Percentiles rank a stretch among this genome's conserved stretches.
Conservation (phyloP, 2,113 vertebrate genomes). For the Zapornia atra region DNA sequence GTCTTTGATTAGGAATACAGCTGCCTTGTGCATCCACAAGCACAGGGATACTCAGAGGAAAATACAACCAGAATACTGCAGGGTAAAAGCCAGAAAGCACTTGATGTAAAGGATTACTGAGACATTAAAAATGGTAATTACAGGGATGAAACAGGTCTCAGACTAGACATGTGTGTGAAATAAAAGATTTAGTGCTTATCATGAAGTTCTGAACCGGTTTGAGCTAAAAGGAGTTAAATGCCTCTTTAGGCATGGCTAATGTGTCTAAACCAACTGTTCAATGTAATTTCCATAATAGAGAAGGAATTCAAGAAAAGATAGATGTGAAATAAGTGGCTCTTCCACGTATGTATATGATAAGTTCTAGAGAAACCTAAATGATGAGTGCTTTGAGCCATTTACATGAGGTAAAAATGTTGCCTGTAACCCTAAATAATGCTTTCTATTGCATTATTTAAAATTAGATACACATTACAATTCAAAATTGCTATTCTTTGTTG, state of each 20-base stretch:
- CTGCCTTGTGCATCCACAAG: neutral
- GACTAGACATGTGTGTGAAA: neutral
- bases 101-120: neutral
- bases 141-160: neutral
- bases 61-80: neutral
- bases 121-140: neutral
- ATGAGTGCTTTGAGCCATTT: neutral
- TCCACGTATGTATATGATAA: neutral
- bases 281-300: neutral
- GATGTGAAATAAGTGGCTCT: neutral
- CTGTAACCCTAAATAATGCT: neutral
- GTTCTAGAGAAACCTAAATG: neutral
- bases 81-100: neutral
- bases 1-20: neutral
- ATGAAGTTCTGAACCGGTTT: neutral
- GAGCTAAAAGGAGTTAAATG: neutral
- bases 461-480: neutral
- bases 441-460: neutral
- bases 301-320: neutral
- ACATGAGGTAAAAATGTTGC: neutral
- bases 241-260: neutral
- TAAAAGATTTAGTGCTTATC: neutral
- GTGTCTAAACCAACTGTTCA: neutral
- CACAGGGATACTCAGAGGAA: neutral
- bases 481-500: neutral